These are phyloP conservation scores for Amiota mariae DNA, from an alignment of 2,888 invertebrate genomes.

Conservation along the genomic window DNA sequence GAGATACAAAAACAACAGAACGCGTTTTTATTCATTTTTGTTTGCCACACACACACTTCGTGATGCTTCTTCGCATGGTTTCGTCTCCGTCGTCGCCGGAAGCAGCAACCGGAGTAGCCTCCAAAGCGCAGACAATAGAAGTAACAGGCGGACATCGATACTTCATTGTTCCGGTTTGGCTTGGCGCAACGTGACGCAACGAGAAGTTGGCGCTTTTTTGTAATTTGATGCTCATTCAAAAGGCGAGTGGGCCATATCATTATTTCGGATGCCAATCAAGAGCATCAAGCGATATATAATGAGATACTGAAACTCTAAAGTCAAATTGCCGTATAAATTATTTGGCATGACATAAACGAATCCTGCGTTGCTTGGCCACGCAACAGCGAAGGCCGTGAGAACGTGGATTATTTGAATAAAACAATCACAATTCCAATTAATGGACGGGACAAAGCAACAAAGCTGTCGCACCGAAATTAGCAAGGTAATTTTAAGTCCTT, in stretches of 20 bases:
- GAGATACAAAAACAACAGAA: conserved; percentile 47
- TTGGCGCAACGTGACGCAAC: background rate
- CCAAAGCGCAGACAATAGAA: background rate
- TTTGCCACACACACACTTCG: background rate
- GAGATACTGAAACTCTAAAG: background rate
- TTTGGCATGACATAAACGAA: conserved; percentile 11
- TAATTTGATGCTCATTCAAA: no score
- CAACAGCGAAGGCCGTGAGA: conserved; percentile 4
- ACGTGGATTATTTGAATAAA: conserved; percentile 11
- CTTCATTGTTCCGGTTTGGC: background rate
- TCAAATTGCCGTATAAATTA: conserved; percentile 8
- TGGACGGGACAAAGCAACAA: conserved; percentile 33
- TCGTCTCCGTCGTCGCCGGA: background rate
- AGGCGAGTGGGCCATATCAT: no score
- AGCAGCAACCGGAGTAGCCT: background rate
- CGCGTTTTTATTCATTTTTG: conserved; percentile 17
- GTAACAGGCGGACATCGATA: background rate
- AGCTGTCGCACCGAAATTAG: conserved; percentile 48
- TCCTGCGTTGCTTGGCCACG: background rate
- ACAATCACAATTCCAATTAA: background rate
- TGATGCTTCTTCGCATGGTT: background rate
- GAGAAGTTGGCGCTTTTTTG: no score
- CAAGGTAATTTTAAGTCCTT: conserved; percentile 52
- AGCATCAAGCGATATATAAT: background rate
- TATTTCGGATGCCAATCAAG: no score